Evolutionary conservation across 2,797 vertebrate species (phyloP), one percentile per base, ranked within the genome.

Genomic region (Mus spretus): DNA sequence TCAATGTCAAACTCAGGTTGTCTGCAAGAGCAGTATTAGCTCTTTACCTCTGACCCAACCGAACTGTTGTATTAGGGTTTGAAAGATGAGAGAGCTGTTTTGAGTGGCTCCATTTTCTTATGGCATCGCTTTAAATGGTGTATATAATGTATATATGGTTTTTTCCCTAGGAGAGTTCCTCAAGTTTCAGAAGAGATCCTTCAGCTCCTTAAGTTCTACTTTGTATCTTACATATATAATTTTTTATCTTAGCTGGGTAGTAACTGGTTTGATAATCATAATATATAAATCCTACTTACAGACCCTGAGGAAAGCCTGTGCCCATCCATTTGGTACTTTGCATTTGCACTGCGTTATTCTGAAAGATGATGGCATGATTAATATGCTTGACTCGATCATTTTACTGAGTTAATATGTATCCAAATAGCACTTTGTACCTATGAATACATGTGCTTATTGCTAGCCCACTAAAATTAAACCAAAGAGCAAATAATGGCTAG

Each of bases 211-310:
- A 61, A 87, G 70, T 88, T 84, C 84, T 89, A 74, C 57, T 78
- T 3, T 40, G 3, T 90, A 74, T 57, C 44, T 19, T 84, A 70
- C 72, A 20, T 91, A 86, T 31, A 77, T 81, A 89, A 37, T 22
- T 67, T 88, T 84, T 88, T 89, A 74, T 82, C 44, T 85, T 85
- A 26, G 8, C 22, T 86, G 9, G 15, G 17, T 63, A 15, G 20
- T 47, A 55, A 75, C 19, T 93, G 55, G 50, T 63, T 94, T 94
- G 55, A 34, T 91, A 95, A 70, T 22, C 31, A 4, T 31, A 37
- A 81, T 94, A 34, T 90, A 47, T 47, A 47, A 79, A 10, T 74
- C 59, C 92, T 44, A 72, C 14, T 20, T 67, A 28, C 14, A 74
- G 34, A 89, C 31, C 90, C 28, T 82, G 59, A 74, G 50, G 88